phyloP scores from a whole-genome alignment of 2,888 invertebrate genomes.

The Bombyx huttoni region DNA sequence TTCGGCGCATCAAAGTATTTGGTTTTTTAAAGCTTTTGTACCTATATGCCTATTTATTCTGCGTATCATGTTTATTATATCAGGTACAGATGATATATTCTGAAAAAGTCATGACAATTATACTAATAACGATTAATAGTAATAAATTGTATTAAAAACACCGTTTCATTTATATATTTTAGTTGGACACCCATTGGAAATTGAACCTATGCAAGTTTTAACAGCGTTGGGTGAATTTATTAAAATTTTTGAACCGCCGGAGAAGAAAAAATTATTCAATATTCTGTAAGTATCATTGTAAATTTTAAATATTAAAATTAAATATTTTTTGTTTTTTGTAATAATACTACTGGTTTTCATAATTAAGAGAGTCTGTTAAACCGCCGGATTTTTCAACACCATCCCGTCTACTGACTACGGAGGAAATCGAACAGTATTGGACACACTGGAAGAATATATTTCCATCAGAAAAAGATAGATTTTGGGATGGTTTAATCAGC shows the following conservation, averaged over 20 bases:
- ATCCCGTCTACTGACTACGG: slow-evolving; percentile 61
- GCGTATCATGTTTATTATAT: no score
- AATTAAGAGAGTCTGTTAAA: slow-evolving; percentile 41
- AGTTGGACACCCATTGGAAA: slow-evolving; percentile 76
- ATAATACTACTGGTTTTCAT: background rate
- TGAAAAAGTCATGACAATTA: no score
- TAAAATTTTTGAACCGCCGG: slow-evolving; percentile 48
- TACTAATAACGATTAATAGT: no score
- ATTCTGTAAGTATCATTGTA: slow-evolving; percentile 40
- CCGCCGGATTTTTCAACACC: slow-evolving; percentile 62
- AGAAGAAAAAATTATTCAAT: slow-evolving; percentile 45
- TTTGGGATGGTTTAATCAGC: slow-evolving; percentile 79
- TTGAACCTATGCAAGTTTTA: slow-evolving; percentile 77
- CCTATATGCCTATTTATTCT: no score
- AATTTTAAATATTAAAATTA: background rate
- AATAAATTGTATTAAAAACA: no score
- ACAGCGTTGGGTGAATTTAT: slow-evolving; percentile 77
- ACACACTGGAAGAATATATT: slow-evolving; percentile 74
- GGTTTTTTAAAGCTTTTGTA: no score
- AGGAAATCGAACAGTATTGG: slow-evolving; percentile 79
- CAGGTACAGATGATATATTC: no score
- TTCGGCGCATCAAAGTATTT: no score
- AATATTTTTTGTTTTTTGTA: background rate
- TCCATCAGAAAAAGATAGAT: slow-evolving; percentile 72
- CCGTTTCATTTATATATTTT: slow-evolving; percentile 10